These are phyloP conservation scores for Blastobasis adustella DNA, from an alignment of 2,888 invertebrate species.

Conservation along the genomic window DNA sequence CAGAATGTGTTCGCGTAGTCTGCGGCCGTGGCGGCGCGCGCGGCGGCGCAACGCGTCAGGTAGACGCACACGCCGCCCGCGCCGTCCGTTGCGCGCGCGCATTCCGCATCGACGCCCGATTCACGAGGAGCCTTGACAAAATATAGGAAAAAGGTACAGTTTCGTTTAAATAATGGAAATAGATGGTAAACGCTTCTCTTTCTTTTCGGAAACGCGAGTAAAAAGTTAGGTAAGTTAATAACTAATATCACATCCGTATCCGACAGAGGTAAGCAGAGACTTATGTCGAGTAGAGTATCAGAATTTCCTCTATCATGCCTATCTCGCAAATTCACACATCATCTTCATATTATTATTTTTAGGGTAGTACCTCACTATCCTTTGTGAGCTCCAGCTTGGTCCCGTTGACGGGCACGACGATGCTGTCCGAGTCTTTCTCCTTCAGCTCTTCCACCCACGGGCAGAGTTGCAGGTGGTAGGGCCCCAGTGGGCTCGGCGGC, in stretches of 20 bases:
- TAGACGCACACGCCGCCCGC: slow-evolving; percentile 49
- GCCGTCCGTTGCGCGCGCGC: slow-evolving; percentile 27
- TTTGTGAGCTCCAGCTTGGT: slow-evolving; percentile 15
- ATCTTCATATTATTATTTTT: no score
- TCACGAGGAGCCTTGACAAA: slow-evolving; percentile 28
- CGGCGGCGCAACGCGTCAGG: slow-evolving; percentile 44
- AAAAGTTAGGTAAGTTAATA: no score
- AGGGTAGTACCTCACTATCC: no score
- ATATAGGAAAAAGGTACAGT: no score
- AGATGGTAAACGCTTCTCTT: no score
- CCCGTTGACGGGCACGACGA: slow-evolving; percentile 23
- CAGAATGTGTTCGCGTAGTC: slow-evolving; percentile 44
- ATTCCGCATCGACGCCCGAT: slow-evolving; percentile 26
- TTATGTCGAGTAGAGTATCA: no score
- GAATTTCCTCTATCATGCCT: no score
- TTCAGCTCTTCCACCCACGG: slow-evolving; percentile 38
- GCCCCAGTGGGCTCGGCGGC: slow-evolving; percentile 11
- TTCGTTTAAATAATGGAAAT: no score
- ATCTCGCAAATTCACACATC: no score
- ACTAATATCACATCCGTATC: no score
- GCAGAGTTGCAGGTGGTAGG: slow-evolving; percentile 37
- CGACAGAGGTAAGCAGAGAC: no score
- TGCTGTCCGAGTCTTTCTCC: slow-evolving; percentile 23
- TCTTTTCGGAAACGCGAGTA: no score
- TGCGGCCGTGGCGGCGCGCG: slow-evolving; percentile 30